Conservation (phyloP, 2,797 vertebrate genomes). For the Discoglossus pictus region DNA sequence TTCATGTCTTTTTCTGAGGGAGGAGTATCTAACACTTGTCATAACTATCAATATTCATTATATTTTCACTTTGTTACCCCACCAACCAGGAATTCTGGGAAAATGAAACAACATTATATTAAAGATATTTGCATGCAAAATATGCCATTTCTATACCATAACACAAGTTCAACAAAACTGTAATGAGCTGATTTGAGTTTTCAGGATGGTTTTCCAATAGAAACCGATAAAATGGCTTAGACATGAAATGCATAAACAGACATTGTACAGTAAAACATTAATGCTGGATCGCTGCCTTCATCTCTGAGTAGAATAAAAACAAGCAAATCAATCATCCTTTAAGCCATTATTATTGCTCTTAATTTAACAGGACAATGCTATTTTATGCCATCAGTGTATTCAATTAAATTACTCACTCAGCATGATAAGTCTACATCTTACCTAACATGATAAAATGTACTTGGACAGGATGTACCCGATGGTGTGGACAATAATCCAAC, state of each 20-base stretch:
- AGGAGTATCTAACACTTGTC: too few species aligned
- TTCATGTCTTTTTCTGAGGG: too few species aligned
- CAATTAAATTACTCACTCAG: conserved; percentile 28
- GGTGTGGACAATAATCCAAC: too few species aligned
- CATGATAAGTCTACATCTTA: conserved; percentile 9
- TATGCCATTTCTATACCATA: neutral
- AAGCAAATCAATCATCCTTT: conserved; percentile 23
- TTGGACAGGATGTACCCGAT: too few species aligned
- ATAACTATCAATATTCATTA: too few species aligned
- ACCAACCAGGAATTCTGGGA: too few species aligned
- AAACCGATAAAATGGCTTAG: conserved; percentile 2
- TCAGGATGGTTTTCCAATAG: conserved; percentile 2
- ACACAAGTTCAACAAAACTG: conserved; percentile 5
- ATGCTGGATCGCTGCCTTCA: conserved; percentile 13
- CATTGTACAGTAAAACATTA: conserved; percentile 8
- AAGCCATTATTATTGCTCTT: conserved; percentile 28
- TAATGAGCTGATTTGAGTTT: conserved; percentile 4
- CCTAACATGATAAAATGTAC: conserved; percentile 7
- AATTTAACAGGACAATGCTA: conserved; percentile 30
- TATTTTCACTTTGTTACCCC: too few species aligned
- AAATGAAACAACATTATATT: neutral
- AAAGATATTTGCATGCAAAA: conserved; percentile 12
- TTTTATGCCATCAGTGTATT: conserved; percentile 16
- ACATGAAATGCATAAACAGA: conserved; percentile 10
- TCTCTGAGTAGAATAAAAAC: conserved; percentile 3